A percentile compares a stretch with the other conserved stretches of the same genome.
Conservation (phyloP, 1,140 invertebrate genomes). For the Drosophila sucinea region DNA sequence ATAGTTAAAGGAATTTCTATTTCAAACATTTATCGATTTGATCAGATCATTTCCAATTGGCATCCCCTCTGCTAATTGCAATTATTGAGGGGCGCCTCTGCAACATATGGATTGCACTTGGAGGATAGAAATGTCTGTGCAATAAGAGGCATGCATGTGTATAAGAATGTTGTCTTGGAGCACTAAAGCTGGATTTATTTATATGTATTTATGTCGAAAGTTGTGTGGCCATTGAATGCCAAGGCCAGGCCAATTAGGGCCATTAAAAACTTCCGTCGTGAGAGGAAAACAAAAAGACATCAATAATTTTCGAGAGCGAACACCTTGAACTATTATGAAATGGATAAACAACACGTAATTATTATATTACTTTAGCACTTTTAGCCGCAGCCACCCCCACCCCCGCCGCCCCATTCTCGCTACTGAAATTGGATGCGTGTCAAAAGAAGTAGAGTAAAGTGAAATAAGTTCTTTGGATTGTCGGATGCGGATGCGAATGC, state of each 20-base stretch:
- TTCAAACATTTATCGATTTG: no score
- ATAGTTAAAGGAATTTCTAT: no score
- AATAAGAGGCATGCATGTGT: neutral
- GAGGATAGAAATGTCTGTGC: neutral
- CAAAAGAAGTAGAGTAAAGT: constrained; percentile 39
- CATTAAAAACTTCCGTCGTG: constrained; percentile 6
- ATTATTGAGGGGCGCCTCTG: neutral
- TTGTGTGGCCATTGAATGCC: constrained; percentile 13
- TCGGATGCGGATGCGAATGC: neutral
- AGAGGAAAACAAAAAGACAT: neutral
- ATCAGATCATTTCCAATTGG: neutral
- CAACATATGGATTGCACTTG: neutral
- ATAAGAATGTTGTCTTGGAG: constrained; percentile 24
- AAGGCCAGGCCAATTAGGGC: constrained; percentile 23
- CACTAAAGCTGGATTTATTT: constrained; percentile 6
- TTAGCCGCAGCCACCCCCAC: neutral
- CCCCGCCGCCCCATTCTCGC: neutral
- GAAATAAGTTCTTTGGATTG: constrained; percentile 30
- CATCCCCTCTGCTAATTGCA: neutral
- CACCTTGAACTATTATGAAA: neutral
- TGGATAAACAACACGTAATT: neutral
- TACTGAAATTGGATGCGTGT: constrained; percentile 46
- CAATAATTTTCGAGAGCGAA: neutral
- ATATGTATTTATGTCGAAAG: neutral
- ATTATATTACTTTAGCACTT: neutral